Evolutionary conservation across 2,888 invertebrate genomes (phyloP), one percentile per base, ranked within the genome.

Genomic region (Macropis europaea): DNA sequence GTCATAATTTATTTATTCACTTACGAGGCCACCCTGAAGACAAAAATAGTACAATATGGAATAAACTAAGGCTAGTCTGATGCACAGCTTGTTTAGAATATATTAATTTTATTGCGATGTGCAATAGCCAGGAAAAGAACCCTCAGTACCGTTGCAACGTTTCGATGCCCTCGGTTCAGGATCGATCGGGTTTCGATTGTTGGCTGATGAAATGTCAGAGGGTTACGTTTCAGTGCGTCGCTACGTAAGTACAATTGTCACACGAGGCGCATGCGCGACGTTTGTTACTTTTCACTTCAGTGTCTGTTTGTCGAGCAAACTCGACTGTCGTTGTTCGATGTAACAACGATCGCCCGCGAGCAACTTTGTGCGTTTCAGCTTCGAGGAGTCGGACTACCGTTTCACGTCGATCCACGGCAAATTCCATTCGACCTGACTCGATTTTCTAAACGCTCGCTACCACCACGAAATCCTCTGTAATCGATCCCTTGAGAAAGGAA

Each of bases 201-300:
- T 3, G 26, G 1, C 17, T 7, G 9, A 2, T 15, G 22, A 30
- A 11, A 13, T n/a, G 3, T 15, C 11, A 9, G 6, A 1, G 13
- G 19, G 5, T 54, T 3, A 7, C 6, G 7, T 40, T 47, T 13
- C 11, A 3, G 24, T 34, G 34, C 66, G 45, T 34, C 32, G 9
- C 38, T 34, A 64, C 66, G 63, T 75, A 75, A 72, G 69, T 74
- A 75, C 48, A 54, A 19, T 24, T 67, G 36, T 26, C 56, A 54
- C 43, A 50, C 64, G 50, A 47, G 34, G 74, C 79, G 77, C 77
- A 75, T 77, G 77, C 54, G 67, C 64, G 63, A 71, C 63, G 62
- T 62, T 26, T 61, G 48, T 34, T 45, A 15, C 22, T 7, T 34
- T 36, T 59, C 38, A 42, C 30, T 28, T 15, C n/a, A 56, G 22